Evolutionary conservation across 1,140 invertebrate genomes (phyloP).

Genomic region (Holotrichia oblita): DNA sequence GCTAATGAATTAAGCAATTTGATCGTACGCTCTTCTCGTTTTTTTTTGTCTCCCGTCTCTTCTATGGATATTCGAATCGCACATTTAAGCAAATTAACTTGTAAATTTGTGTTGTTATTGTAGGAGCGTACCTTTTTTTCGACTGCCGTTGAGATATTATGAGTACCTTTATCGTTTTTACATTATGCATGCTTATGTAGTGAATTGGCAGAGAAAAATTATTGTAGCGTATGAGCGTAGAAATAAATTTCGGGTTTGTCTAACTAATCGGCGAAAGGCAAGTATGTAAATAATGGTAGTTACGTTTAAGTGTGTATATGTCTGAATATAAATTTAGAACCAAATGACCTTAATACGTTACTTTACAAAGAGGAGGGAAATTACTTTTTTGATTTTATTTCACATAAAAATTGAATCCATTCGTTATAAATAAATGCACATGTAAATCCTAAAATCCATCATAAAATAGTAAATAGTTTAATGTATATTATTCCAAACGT

Average conservation of each 20-base stretch:
- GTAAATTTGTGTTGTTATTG: slow-evolving; percentile 36
- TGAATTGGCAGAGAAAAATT: background rate
- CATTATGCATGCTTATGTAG: background rate
- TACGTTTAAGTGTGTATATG: background rate
- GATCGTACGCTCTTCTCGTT: slow-evolving; percentile 34
- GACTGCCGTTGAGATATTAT: background rate
- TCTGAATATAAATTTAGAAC: too few relatives aligned
- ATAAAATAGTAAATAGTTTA: too few relatives aligned
- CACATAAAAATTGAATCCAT: too few relatives aligned
- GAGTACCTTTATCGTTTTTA: background rate
- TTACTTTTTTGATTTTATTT: too few relatives aligned
- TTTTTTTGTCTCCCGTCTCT: slow-evolving; percentile 7
- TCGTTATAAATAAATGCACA: too few relatives aligned
- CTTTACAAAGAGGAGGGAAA: too few relatives aligned
- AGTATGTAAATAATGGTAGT: background rate
- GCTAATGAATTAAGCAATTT: slow-evolving; percentile 55
- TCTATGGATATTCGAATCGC: background rate
- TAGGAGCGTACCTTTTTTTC: slow-evolving; percentile 4
- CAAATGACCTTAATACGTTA: too few relatives aligned
- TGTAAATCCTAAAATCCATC: too few relatives aligned
- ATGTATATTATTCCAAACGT: too few relatives aligned
- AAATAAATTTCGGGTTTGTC: background rate
- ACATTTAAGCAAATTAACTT: slow-evolving; percentile 36
- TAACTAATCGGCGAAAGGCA: background rate
- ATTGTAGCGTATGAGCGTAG: background rate